These are phyloP conservation scores for Sclerurus mexicanus DNA, from an alignment of 2,113 vertebrate species.

Conservation along the genomic window DNA sequence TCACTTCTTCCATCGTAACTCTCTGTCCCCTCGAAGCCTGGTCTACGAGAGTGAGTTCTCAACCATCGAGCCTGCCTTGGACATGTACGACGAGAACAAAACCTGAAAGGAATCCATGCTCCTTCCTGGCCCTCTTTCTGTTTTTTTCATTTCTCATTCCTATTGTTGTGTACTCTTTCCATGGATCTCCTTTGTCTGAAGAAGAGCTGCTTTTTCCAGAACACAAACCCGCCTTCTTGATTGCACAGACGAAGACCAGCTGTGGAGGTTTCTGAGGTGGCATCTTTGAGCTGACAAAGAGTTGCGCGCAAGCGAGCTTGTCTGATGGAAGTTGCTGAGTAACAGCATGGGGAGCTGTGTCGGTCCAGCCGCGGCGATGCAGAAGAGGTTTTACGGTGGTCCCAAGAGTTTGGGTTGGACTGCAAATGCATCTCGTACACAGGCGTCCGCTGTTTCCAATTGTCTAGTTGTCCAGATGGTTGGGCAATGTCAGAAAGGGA, in stretches of 20 bases:
- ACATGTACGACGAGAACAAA: conserved; percentile 94
- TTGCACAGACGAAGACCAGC: conserved; percentile 54
- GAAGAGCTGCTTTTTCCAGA: conserved; percentile 73
- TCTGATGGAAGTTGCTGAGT: conserved; percentile 52
- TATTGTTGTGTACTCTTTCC: conserved; percentile 76
- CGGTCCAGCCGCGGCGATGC: conserved; percentile 25
- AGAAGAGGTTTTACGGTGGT: conserved; percentile 35
- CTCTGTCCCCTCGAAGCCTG: conserved; percentile 85
- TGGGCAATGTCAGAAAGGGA: conserved; percentile 36
- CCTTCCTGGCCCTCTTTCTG: conserved; percentile 63
- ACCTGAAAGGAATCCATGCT: conserved; percentile 81
- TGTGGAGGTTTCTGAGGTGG: conserved; percentile 61
- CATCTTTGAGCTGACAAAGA: conserved; percentile 43
- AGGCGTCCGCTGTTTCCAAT: conserved; percentile 7
- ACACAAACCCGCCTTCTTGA: conserved; percentile 60
- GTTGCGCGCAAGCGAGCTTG: conserved; percentile 6
- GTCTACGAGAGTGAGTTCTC: conserved; percentile 92
- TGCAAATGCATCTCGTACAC: conserved; percentile 8
- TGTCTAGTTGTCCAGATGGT: neutral
- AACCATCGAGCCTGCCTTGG: conserved; percentile 87
- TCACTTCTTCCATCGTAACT: conserved; percentile 89
- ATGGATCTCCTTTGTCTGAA: conserved; percentile 75
- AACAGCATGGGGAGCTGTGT: conserved; percentile 53
- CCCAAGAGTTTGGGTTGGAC: conserved; percentile 32
- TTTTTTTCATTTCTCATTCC: conserved; percentile 75